These are phyloP conservation scores for Platygyra sinensis DNA, from an alignment of 64 coral and sea anemone genomes.

Conservation along the genomic window DNA sequence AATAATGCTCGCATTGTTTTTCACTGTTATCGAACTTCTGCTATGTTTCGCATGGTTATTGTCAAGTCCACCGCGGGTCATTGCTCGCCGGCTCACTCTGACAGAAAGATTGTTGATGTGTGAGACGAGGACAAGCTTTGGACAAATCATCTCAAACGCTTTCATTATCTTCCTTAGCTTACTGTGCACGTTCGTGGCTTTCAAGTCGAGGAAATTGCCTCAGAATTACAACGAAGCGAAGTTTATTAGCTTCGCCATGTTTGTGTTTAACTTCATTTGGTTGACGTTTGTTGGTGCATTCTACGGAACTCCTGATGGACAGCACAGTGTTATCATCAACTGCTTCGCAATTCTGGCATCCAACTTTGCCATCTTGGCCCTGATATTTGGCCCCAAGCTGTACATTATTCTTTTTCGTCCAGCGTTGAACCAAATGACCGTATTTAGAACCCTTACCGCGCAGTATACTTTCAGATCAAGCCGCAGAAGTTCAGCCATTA, in stretches of 20 bases:
- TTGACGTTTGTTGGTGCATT: conserved; percentile 68
- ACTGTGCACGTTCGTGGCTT: conserved; percentile 82
- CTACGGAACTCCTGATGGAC: conserved; percentile 59
- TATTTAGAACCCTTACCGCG: conserved; percentile 31
- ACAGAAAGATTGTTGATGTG: conserved; percentile 2
- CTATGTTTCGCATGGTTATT: conserved; percentile 41
- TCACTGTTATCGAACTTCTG: conserved; percentile 41
- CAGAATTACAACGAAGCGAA: conserved; percentile 89
- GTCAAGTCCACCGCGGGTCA: conserved; percentile 47
- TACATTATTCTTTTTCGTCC: conserved; percentile 77
- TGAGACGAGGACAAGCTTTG: background rate
- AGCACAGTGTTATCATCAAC: conserved; percentile 50
- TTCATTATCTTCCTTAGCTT: conserved; percentile 80
- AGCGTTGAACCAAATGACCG: conserved; percentile 68
- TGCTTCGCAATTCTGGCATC: conserved; percentile 79
- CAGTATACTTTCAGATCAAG: conserved; percentile 29
- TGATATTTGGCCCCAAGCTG: conserved; percentile 82
- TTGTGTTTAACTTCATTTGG: conserved; percentile 88
- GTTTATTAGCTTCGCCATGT: conserved; percentile 87
- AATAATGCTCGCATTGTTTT: conserved; percentile 37
- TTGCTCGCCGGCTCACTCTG: background rate
- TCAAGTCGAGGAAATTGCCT: conserved; percentile 69
- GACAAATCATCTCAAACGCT: conserved; percentile 42
- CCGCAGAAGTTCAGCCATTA: background rate
- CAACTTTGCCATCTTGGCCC: conserved; percentile 75